Evolutionary conservation across 2,113 vertebrate species (phyloP).

Genomic region (Oncorhynchus mykiss): DNA sequence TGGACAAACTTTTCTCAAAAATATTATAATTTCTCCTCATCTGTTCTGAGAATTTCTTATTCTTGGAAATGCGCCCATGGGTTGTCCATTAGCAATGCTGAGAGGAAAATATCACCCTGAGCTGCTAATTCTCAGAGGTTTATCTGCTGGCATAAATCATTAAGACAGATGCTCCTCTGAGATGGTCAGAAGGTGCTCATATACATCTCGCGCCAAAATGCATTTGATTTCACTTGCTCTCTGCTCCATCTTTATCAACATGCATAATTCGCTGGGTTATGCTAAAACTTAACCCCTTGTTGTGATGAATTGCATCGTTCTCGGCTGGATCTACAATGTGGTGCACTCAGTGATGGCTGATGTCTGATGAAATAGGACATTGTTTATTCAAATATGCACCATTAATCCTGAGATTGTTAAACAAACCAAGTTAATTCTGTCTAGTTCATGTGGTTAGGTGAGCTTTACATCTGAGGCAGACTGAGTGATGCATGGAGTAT

Average conservation of each 20-base stretch:
- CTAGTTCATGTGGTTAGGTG: constrained; percentile 49
- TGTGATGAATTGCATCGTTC: constrained; percentile 54
- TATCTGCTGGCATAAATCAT: constrained; percentile 76
- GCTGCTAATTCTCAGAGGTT: constrained; percentile 73
- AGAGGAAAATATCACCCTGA: constrained; percentile 66
- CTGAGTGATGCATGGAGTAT: constrained; percentile 60
- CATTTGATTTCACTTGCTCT: constrained; percentile 65
- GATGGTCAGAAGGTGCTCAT: constrained; percentile 64
- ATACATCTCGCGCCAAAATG: constrained; percentile 59
- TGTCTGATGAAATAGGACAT: neutral
- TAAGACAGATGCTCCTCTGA: constrained; percentile 74
- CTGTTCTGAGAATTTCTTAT: constrained; percentile 21
- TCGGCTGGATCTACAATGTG: constrained; percentile 9
- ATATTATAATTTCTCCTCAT: constrained; percentile 26
- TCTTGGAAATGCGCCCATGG: constrained; percentile 42
- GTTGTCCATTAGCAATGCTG: constrained; percentile 68
- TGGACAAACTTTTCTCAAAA: constrained; percentile 19
- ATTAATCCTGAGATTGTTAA: constrained; percentile 46
- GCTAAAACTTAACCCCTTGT: constrained; percentile 58
- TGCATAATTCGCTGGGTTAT: constrained; percentile 51
- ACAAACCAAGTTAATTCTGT: constrained; percentile 43
- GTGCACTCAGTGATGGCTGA: neutral
- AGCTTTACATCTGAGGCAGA: constrained; percentile 54
- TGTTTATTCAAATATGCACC: constrained; percentile 4
- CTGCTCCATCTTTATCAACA: constrained; percentile 26